These are phyloP conservation scores for Poicephalus gulielmi DNA, from an alignment of 2,113 vertebrate genomes.

Conservation along the genomic window DNA sequence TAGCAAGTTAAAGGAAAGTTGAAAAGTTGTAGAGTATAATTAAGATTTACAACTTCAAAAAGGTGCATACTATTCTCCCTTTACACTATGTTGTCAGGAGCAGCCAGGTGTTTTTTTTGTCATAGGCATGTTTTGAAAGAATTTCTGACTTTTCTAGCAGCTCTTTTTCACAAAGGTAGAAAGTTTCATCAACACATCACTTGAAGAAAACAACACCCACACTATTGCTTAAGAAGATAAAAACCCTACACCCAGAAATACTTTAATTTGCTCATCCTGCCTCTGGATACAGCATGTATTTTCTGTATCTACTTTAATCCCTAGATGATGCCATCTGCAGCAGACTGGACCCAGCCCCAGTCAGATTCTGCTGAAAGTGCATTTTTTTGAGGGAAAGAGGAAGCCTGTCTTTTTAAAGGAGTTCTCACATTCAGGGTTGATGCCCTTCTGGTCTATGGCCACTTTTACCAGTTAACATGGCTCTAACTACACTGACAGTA, in stretches of 20 bases:
- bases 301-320: not conserved
- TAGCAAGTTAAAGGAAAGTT: not conserved
- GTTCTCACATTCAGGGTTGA: not conserved
- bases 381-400: not conserved
- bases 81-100: not conserved
- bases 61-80: not conserved
- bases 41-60: not conserved
- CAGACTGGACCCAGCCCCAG: not conserved
- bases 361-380: not conserved
- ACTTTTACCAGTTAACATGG: not conserved
- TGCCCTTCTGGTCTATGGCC: not conserved
- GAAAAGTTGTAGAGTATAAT: not conserved
- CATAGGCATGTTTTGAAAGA: not conserved
- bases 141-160: not conserved
- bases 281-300: not conserved
- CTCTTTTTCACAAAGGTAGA: not conserved
- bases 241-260: not conserved
- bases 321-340: not conserved
- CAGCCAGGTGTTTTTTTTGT: not conserved
- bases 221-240: not conserved
- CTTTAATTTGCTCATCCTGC: not conserved
- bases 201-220: not conserved
- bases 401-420: not conserved
- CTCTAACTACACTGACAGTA: not conserved
- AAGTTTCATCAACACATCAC: not conserved